These are phyloP conservation scores for Porites cylindrica DNA, from an alignment of 92 coral and sea anemone genomes.

Conservation along the genomic window DNA sequence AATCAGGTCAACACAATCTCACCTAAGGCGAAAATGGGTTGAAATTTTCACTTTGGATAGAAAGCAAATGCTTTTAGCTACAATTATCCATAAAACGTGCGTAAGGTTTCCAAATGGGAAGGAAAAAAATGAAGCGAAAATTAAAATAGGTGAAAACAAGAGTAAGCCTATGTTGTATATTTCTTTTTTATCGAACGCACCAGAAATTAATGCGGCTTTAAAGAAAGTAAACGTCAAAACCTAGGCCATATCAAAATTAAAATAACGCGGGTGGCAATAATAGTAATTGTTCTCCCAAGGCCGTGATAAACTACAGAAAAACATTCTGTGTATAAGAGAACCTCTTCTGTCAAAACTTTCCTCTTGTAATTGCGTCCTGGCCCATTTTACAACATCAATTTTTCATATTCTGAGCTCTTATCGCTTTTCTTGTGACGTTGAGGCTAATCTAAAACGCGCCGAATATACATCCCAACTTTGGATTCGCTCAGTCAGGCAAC, in stretches of 20 bases:
- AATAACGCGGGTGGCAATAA: conserved; percentile 1
- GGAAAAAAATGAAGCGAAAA: conserved; percentile 27
- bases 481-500: conserved; percentile 69
- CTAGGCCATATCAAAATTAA: conserved; percentile 2
- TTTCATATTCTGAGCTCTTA: conserved; percentile 47
- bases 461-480: conserved; percentile 86
- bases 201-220: conserved; percentile 12
- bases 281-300: conserved; percentile 4
- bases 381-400: conserved; percentile 60
- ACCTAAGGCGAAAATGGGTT: conserved; percentile 52
- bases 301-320: conserved; percentile 28
- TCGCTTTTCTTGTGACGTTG: conserved; percentile 37
- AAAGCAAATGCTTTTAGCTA: conserved; percentile 39
- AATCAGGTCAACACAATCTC: conserved; percentile 31
- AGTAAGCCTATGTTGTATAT: neutral
- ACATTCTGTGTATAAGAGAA: conserved; percentile 29
- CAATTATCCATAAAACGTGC: conserved; percentile 25
- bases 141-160: conserved; percentile 20
- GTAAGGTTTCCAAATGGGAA: conserved; percentile 7
- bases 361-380: conserved; percentile 34
- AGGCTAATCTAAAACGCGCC: conserved; percentile 29
- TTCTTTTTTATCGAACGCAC: conserved; percentile 20
- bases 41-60: conserved; percentile 36
- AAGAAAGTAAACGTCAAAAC: conserved; percentile 8
- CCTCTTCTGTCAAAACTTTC: conserved; percentile 39